A percentile compares a stretch with the other conserved stretches of the same genome.
phyloP scores from a whole-genome alignment of 2,888 invertebrate species.

The Caenorhabditis uteleia region DNA sequence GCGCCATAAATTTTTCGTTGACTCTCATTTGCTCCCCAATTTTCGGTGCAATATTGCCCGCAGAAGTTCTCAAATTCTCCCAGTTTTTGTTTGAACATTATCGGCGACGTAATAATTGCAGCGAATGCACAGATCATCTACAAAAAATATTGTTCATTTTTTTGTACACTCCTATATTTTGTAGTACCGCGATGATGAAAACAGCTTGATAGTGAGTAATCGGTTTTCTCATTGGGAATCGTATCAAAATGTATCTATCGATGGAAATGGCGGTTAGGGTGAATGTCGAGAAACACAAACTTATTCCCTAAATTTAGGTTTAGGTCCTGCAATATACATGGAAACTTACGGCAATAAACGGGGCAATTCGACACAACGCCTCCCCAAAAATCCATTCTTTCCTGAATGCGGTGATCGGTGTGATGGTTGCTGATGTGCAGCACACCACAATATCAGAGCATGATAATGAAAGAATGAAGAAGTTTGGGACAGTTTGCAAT shows the following conservation, averaged over 20 bases:
- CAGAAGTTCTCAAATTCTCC: constrained; percentile 59
- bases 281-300: constrained; percentile 64
- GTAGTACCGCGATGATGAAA: constrained; percentile 55
- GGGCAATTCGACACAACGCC: constrained; percentile 61
- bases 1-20: constrained; percentile 61
- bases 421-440: constrained; percentile 66
- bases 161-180: background rate
- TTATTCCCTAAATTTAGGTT: constrained; percentile 51
- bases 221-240: constrained; percentile 67
- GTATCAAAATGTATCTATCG: constrained; percentile 62
- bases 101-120: constrained; percentile 55
- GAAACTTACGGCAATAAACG: constrained; percentile 58
- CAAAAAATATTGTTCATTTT: constrained; percentile 13
- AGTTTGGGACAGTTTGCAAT: constrained; percentile 68
- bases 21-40: constrained; percentile 47
- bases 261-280: constrained; percentile 66
- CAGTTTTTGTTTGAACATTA: constrained; percentile 61
- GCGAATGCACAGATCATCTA: constrained; percentile 57
- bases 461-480: constrained; percentile 65
- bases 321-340: background rate
- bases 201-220: constrained; percentile 60
- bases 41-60: constrained; percentile 60
- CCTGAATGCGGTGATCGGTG: constrained; percentile 66
- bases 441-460: constrained; percentile 68
- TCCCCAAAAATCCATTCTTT: constrained; percentile 68